Percentiles rank a stretch among this genome's conserved stretches.
These are phyloP conservation scores for Tryphoninae sp. DNA, from an alignment of 2,888 invertebrate species.

Conservation along the genomic window DNA sequence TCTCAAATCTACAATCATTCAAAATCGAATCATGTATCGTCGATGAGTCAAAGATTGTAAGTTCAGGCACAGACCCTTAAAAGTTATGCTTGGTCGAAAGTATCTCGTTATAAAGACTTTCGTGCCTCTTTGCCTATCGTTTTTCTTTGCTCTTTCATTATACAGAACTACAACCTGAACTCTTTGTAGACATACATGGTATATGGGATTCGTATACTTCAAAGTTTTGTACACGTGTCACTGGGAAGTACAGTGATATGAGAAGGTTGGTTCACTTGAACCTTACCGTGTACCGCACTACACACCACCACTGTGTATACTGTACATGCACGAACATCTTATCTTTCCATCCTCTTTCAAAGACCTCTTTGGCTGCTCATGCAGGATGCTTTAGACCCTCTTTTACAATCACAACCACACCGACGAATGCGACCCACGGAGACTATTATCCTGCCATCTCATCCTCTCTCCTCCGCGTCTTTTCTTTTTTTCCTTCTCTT, in stretches of 20 bases:
- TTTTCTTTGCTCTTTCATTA: slow-evolving; percentile 26
- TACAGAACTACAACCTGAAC: not conserved
- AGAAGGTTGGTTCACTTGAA: slow-evolving; percentile 53
- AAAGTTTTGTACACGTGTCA: slow-evolving; percentile 56
- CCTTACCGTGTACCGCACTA: slow-evolving; percentile 4
- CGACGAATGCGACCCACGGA: slow-evolving; percentile 49
- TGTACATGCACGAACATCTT: slow-evolving; percentile 49
- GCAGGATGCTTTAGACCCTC: slow-evolving; percentile 19
- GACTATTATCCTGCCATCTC: slow-evolving; percentile 56
- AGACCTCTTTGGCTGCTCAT: slow-evolving; percentile 51
- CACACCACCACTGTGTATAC: not conserved
- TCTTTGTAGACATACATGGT: not conserved
- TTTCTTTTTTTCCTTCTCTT: not conserved
- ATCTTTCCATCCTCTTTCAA: slow-evolving; percentile 51
- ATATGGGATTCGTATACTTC: slow-evolving; percentile 17
- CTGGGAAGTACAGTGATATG: slow-evolving; percentile 26
- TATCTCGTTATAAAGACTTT: slow-evolving; percentile 35
- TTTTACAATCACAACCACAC: slow-evolving; percentile 58
- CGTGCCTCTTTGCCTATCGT: slow-evolving; percentile 6
- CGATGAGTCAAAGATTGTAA: not conserved
- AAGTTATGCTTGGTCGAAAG: slow-evolving; percentile 42
- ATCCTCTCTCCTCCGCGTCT: not conserved
- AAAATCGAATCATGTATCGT: not conserved
- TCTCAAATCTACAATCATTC: no score
- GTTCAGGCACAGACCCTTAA: slow-evolving; percentile 26